A percentile compares a stretch with the other conserved stretches of the same genome.
phyloP scores from a whole-genome alignment of 2,888 invertebrate genomes.

The Craniophora ligustri region DNA sequence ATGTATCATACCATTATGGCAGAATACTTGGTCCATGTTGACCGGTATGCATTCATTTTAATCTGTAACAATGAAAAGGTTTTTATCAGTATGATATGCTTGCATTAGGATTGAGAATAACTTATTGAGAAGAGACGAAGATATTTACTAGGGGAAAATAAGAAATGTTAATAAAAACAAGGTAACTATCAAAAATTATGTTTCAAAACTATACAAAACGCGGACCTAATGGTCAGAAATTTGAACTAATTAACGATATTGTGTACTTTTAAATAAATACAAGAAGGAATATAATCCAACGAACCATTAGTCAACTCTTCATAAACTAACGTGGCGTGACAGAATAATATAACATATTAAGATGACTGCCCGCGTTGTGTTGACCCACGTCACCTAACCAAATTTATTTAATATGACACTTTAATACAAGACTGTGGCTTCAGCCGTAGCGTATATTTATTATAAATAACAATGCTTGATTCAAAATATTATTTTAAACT shows the following conservation, averaged over 20 bases:
- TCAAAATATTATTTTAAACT: constrained; percentile 8
- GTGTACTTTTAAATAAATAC: background rate
- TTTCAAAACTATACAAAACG: no score
- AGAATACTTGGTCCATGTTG: constrained; percentile 71
- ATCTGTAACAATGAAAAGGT: constrained; percentile 72
- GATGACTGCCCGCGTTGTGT: constrained; percentile 4
- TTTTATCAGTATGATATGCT: constrained; percentile 6
- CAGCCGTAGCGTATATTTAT: background rate
- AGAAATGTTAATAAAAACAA: no score
- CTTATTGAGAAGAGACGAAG: no score
- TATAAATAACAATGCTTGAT: background rate
- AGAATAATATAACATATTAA: constrained; percentile 11
- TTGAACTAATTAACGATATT: no score
- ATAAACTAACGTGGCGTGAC: constrained; percentile 29
- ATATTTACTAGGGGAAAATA: no score
- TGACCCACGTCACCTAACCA: constrained; percentile 44
- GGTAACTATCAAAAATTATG: no score
- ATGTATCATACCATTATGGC: constrained; percentile 74
- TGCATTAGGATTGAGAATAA: no score
- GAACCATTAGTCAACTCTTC: constrained; percentile 21
- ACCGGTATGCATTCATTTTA: constrained; percentile 69
- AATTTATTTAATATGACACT: constrained; percentile 47
- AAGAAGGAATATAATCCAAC: constrained; percentile 17
- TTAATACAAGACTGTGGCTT: constrained; percentile 14
- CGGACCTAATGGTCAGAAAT: no score